A percentile compares a stretch with the other conserved stretches of the same genome.
phyloP scores from a whole-genome alignment of 2,888 invertebrate genomes.

The Odontomyia ornata region DNA sequence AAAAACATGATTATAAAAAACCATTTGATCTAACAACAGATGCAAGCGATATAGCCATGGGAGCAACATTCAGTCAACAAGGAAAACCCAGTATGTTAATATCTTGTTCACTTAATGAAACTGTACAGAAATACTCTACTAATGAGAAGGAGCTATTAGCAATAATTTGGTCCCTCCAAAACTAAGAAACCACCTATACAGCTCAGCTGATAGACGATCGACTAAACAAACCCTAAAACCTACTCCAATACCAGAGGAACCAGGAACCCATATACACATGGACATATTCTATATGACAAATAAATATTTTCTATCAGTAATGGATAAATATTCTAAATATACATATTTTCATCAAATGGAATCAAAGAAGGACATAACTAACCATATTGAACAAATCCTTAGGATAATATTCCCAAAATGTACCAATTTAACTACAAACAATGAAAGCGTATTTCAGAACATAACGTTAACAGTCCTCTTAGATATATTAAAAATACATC shows the following conservation, averaged over 20 bases:
- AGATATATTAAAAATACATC: not conserved
- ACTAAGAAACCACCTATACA: conserved; percentile 59
- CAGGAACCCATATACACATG: not conserved
- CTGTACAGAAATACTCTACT: conserved; percentile 55
- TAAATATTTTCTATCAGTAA: not conserved
- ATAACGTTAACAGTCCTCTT: not conserved
- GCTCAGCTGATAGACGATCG: conserved; percentile 48
- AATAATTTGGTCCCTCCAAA: conserved; percentile 58
- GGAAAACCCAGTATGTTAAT: conserved; percentile 55
- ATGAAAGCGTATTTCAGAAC: not conserved
- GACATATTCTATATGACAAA: not conserved
- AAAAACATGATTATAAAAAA: conserved; percentile 57
- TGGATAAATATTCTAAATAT: conserved; percentile 5
- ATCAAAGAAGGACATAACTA: not conserved
- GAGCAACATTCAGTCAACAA: conserved; percentile 55
- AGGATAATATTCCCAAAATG: conserved; percentile 1
- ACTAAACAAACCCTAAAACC: not conserved
- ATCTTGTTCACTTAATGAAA: conserved; percentile 54
- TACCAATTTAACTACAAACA: not conserved
- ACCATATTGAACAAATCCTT: not conserved
- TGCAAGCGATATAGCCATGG: conserved; percentile 55
- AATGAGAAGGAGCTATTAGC: conserved; percentile 60
- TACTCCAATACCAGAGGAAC: not conserved
- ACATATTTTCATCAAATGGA: not conserved
- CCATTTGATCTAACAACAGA: conserved; percentile 56